Evolutionary conservation across 2,113 vertebrate genomes (phyloP), one percentile per base, ranked within the genome.

Genomic region (Sporophila hypoxantha): DNA sequence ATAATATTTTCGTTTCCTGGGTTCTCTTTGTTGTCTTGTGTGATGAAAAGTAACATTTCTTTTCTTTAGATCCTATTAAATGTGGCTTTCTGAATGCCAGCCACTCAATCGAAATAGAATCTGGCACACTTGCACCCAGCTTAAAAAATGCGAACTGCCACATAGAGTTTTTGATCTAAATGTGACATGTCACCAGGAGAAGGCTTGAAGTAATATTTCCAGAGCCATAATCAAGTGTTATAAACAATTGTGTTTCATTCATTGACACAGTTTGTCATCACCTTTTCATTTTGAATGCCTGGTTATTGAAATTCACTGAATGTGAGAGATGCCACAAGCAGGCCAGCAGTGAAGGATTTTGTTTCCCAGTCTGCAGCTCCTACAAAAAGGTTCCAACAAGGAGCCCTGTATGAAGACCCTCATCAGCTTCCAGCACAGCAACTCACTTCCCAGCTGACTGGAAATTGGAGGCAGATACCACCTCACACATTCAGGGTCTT

Each of bases 41-140:
- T 96, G 97, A 97, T 98, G 97, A 98, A 97, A 97, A 97, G 97
- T 97, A 97, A 97, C 97, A 97, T 97, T 97, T 97, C 97, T 97
- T 97, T 98, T 96, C 97, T 96, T 97, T 97, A 96, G 85, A 96
- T 97, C 96, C 95, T 96, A 97, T 98, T 97, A 97, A 95, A 94
- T 49, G 55, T 92, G 93, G 95, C 96, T 96, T 87, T 79, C 77
- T 59, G 92, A 96, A 96, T 93, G 96, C 95, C 96, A 97, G 96
- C 80, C 89, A 59, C 94, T 97, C 96, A 94, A 91, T 96, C 79
- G 73, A 97, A 97, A 97, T 95, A 94, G 84, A 91, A 97, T 96
- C 96, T 97, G 96, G 96, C 94, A 95, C 59, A 50, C 95, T 91
- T 86, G 94, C 94, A 60, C 91, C 89, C 76, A 49, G 95, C 89